Evolutionary conservation across 1,140 invertebrate genomes (phyloP).

Genomic region (Drosophila sulfurigaster): DNA sequence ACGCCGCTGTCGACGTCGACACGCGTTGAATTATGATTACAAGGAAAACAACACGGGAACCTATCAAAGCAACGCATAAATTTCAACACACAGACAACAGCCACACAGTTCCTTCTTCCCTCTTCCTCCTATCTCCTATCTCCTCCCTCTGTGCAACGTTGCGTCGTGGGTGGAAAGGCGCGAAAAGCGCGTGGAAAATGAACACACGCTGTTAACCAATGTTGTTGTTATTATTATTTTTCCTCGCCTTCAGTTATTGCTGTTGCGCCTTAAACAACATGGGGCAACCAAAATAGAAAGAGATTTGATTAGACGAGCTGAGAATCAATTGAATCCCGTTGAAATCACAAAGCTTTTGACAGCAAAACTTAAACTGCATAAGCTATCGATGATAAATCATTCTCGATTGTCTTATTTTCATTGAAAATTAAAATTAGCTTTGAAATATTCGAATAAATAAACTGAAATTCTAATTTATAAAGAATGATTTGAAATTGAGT

Average conservation of each 20-base stretch:
- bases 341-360: background rate
- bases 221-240: slow-evolving; percentile 18
- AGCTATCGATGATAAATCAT: too few relatives aligned
- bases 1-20: slow-evolving; percentile 47
- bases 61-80: slow-evolving; percentile 72
- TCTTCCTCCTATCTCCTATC: background rate
- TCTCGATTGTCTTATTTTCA: too few relatives aligned
- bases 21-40: slow-evolving; percentile 77
- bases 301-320: slow-evolving; percentile 1
- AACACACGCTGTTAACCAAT: slow-evolving; percentile 27
- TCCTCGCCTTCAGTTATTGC: slow-evolving; percentile 16
- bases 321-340: background rate
- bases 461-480: too few relatives aligned
- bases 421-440: too few relatives aligned
- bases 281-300: slow-evolving; percentile 18
- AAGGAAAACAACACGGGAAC: slow-evolving; percentile 47
- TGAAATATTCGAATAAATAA: too few relatives aligned
- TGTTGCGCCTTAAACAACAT: slow-evolving; percentile 21
- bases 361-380: background rate
- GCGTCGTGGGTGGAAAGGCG: slow-evolving; percentile 46
- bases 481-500: too few relatives aligned
- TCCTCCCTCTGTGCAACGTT: background rate
- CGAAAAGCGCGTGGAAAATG: slow-evolving; percentile 42
- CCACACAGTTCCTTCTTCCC: background rate
- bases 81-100: slow-evolving; percentile 34